Base-by-base conservation (phyloP, 1,140 invertebrate species). In the Tetragnatha versicolor region DNA sequence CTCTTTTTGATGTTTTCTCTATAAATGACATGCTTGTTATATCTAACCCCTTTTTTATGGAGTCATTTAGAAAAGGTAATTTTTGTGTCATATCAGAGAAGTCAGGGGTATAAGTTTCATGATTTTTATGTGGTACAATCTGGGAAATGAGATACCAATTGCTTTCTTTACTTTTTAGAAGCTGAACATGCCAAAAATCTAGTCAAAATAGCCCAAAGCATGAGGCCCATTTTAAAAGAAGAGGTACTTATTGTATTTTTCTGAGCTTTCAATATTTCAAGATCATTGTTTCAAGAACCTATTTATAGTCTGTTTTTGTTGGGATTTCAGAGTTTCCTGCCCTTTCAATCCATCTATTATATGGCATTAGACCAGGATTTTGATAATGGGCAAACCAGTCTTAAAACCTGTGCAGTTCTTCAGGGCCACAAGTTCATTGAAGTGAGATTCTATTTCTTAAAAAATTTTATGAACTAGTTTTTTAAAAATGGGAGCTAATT, bases 321-420 rank as follows among this genome's bases (percentile, higher is more conserved):
- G 5, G 14, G 14, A 29, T 31, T 73, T 45, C 84, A 89, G 88
- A 87, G 84, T 55, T 88, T 86, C 82, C 82, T 89, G 78, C 89
- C 89, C 69, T 85, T 89, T 76, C 89, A 90, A 83, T 88, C 87
- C 7, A 86, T 89, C 25, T 90, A 88, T 80, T 88, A 87, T 81
- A 87, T 86, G 75, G 87, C 88, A 5, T 80, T 89, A 60, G 87
- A 87, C 80, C 87, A 89, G 84, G 89, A 90, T 84, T 83, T 86
- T 58, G 88, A 89, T 61, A 89, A 88, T 84, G 84, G 85, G 63
- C 86, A 84, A 72, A 85, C 84, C 14, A 85, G 84, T 72, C 84
- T 88, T 69, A 85, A 86, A 20, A 88, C 88, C 7, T 87, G 87
- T 82, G 83, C 84, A 47, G 81, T 88, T 12, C 82, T 89, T 49